Percentiles rank a stretch among this genome's conserved stretches.
Evolutionary conservation across 2,797 vertebrate genomes (phyloP).

Genomic region (Tapera naevia): DNA sequence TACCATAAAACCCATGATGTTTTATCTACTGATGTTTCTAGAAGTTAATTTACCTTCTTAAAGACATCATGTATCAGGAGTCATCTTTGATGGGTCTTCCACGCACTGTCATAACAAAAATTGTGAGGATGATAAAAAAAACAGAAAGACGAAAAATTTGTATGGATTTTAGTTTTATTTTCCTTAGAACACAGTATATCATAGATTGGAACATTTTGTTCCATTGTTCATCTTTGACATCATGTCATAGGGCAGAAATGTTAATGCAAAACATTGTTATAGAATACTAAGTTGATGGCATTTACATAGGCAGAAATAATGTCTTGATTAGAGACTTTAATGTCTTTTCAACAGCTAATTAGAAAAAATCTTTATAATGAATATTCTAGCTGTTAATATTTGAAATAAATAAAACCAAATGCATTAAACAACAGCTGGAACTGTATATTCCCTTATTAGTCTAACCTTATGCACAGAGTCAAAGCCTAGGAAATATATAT

Average conservation of each 20-base stretch:
- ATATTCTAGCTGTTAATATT: not conserved
- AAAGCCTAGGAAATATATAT: not conserved
- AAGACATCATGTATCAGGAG: not conserved
- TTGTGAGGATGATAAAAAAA: not conserved
- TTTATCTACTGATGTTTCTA: not conserved
- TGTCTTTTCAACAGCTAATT: not conserved
- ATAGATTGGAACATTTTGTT: not conserved
- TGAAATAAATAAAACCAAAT: not conserved
- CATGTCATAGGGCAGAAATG: not conserved
- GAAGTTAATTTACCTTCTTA: not conserved
- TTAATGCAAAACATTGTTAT: not conserved
- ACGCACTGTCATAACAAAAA: not conserved
- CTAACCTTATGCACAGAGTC: not conserved
- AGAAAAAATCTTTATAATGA: not conserved
- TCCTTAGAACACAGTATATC: not conserved
- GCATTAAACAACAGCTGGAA: not conserved
- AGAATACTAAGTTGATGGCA: not conserved
- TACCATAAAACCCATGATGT: not conserved
- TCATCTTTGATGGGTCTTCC: not conserved
- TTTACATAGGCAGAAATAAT: not conserved
- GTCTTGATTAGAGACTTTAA: not conserved
- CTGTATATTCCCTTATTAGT: not conserved
- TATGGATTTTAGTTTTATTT: not conserved
- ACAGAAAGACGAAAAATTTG: not conserved
- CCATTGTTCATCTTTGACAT: not conserved